A percentile compares a stretch with the other conserved stretches of the same genome.
Conservation (phyloP, 2,888 invertebrate species). For the Mesochorus sp. region DNA sequence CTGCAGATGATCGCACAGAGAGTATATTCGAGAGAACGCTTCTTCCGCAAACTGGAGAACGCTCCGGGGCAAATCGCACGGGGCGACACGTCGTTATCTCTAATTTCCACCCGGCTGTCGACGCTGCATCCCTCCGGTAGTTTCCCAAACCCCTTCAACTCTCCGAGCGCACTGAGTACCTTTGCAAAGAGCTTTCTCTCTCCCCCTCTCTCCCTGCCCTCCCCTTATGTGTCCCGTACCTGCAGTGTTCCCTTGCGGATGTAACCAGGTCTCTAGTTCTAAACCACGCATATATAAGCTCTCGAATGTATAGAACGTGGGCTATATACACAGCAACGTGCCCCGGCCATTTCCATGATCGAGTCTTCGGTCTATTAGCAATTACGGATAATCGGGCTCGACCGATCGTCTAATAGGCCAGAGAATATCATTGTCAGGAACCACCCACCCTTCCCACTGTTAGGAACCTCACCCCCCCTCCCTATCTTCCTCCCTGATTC, state of each 20-base stretch:
- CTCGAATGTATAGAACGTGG: constrained; percentile 1
- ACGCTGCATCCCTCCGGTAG: constrained; percentile 58
- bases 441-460: no score
- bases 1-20: constrained; percentile 40
- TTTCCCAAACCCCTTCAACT: constrained; percentile 30
- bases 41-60: constrained; percentile 61
- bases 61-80: constrained; percentile 64
- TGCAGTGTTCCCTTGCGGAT: constrained; percentile 33
- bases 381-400: constrained; percentile 72
- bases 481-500: not conserved
- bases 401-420: constrained; percentile 69
- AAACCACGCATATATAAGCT: not conserved
- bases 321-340: not conserved
- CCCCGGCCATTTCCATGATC: constrained; percentile 56
- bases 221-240: not conserved
- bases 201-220: not conserved
- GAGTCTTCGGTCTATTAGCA: constrained; percentile 72
- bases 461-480: no score
- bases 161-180: constrained; percentile 19
- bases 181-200: constrained; percentile 28
- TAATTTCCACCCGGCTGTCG: constrained; percentile 71
- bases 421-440: constrained; percentile 69
- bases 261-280: constrained; percentile 22
- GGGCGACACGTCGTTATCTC: constrained; percentile 68
- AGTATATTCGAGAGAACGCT: constrained; percentile 41